phyloP scores from a whole-genome alignment of 2,888 invertebrate species.

The Phania funesta region DNA sequence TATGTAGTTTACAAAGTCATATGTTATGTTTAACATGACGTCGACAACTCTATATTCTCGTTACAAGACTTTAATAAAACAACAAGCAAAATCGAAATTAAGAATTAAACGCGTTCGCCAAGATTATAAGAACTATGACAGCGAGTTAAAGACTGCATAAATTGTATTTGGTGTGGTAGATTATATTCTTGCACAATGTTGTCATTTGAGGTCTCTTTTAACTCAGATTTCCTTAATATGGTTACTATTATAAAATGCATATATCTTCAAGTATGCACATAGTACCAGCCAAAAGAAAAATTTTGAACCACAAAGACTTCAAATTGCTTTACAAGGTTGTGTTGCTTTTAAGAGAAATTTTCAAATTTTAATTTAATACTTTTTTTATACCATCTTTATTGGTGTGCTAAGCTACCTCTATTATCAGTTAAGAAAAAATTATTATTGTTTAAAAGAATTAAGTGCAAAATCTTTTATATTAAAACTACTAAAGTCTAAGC shows the following conservation, averaged over 20 bases:
- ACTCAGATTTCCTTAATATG: slow-evolving; percentile 15
- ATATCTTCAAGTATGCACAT: background rate
- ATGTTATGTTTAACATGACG: slow-evolving; percentile 60
- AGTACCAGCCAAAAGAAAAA: background rate
- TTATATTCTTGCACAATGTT: slow-evolving; percentile 28
- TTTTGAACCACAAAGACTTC: slow-evolving; percentile 19
- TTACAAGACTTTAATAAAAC: slow-evolving; percentile 25
- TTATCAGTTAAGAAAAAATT: no score
- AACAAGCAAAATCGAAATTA: slow-evolving; percentile 1
- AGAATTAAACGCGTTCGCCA: background rate
- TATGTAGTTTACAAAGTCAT: slow-evolving; percentile 65
- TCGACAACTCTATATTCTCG: slow-evolving; percentile 23
- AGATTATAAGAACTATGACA: slow-evolving; percentile 39
- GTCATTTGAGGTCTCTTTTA: slow-evolving; percentile 52
- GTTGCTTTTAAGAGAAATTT: slow-evolving; percentile 21
- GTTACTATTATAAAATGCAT: slow-evolving; percentile 4
- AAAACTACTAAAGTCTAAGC: no score
- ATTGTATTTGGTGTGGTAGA: slow-evolving; percentile 35
- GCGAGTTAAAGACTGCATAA: slow-evolving; percentile 47
- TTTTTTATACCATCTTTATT: background rate
- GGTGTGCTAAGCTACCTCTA: no score
- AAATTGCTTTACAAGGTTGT: slow-evolving; percentile 32
- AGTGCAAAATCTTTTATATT: no score
- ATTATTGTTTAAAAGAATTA: no score
- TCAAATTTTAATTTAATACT: slow-evolving; percentile 32